phyloP scores from a whole-genome alignment of 2,797 vertebrate genomes.

The Hirundo rustica region DNA sequence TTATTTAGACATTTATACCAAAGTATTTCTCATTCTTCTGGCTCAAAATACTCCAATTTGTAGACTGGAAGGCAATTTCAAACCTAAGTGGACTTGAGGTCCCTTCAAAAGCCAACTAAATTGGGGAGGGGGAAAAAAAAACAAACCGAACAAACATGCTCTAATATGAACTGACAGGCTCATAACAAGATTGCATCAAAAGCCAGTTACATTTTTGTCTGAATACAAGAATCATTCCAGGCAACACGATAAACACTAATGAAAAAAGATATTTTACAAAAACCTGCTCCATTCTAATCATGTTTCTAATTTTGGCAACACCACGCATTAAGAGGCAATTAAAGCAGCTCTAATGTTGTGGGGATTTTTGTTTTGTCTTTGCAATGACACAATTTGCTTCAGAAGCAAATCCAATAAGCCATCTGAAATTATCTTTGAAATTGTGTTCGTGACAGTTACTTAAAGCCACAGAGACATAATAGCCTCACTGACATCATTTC shows the following conservation, averaged over 20 bases:
- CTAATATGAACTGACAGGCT: slow-evolving; percentile 10
- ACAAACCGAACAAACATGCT: not conserved
- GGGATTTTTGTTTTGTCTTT: not conserved
- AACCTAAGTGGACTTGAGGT: slow-evolving; percentile 21
- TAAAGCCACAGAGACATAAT: not conserved
- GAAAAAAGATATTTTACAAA: slow-evolving; percentile 26
- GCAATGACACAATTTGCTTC: not conserved
- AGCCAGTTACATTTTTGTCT: not conserved
- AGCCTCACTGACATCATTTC: not conserved
- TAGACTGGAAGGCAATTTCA: slow-evolving; percentile 19
- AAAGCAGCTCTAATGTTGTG: not conserved
- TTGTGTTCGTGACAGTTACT: not conserved
- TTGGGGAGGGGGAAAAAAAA: not conserved
- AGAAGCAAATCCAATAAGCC: not conserved
- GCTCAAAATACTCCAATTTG: not conserved
- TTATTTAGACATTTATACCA: slow-evolving; percentile 22
- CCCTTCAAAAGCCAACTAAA: slow-evolving; percentile 62
- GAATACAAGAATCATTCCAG: slow-evolving; percentile 10
- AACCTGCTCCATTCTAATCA: slow-evolving; percentile 50
- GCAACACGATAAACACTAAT: slow-evolving; percentile 23
- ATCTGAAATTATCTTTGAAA: slow-evolving; percentile 7
- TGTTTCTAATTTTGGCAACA: slow-evolving; percentile 42
- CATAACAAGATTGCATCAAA: not conserved
- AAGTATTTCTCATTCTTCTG: slow-evolving; percentile 13
- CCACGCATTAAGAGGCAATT: slow-evolving; percentile 37